Conservation (phyloP, 2,888 invertebrate species). For the Tetropium fuscum region DNA sequence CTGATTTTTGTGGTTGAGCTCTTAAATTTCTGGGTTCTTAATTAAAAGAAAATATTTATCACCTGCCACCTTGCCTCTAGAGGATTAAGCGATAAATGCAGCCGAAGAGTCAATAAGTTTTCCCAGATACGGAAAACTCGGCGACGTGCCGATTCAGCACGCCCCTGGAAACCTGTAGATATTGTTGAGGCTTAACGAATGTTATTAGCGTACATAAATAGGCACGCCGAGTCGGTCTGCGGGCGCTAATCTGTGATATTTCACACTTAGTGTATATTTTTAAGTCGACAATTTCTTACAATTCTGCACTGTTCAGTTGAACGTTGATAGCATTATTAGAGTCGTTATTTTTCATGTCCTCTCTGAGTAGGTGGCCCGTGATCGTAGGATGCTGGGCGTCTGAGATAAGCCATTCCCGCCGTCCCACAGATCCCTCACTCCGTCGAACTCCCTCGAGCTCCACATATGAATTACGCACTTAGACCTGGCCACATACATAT, state of each 20-base stretch:
- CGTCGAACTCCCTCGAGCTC: conserved; percentile 46
- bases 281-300: conserved; percentile 52
- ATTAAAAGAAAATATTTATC: no score
- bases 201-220: conserved; percentile 39
- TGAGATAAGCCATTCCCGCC: conserved; percentile 61
- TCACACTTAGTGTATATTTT: conserved; percentile 51
- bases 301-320: conserved; percentile 55
- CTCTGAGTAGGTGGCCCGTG: conserved; percentile 50
- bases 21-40: no score
- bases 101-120: no score
- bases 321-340: conserved; percentile 62
- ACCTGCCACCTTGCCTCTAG: no score
- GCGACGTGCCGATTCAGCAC: background rate
- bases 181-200: conserved; percentile 37
- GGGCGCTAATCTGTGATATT: conserved; percentile 49
- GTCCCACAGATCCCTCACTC: conserved; percentile 35
- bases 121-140: no score
- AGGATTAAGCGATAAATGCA: no score
- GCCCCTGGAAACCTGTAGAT: conserved; percentile 33
- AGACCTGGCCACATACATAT: conserved; percentile 55
- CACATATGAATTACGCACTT: conserved; percentile 61
- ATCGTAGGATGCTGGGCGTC: conserved; percentile 57
- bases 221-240: conserved; percentile 39
- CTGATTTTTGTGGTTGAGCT: no score
- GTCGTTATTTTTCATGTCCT: conserved; percentile 63